Evolutionary conservation across 1,140 invertebrate genomes (phyloP).

Genomic region (Colletes gigas): DNA sequence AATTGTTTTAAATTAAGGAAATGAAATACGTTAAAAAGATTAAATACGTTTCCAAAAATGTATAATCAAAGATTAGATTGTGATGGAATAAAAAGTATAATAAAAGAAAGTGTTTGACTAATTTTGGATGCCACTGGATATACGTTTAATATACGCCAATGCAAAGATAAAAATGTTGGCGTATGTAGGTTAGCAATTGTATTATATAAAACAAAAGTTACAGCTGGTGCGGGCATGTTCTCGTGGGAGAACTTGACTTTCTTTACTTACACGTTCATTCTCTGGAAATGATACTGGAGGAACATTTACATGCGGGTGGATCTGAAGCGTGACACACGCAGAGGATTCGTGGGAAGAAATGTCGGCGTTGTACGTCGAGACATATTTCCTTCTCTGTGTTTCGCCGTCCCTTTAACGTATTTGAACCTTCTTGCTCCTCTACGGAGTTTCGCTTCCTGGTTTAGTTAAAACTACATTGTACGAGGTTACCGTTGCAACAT

Average conservation of each 20-base stretch:
- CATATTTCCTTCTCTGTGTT: constrained; percentile 7
- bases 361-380: neutral
- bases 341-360: constrained; percentile 34
- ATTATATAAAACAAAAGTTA: neutral
- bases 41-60: too few relatives aligned
- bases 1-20: too few relatives aligned
- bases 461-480: constrained; percentile 4
- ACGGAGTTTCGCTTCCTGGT: constrained; percentile 33
- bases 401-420: constrained; percentile 8
- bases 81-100: too few relatives aligned
- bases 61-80: too few relatives aligned
- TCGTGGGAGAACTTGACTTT: constrained; percentile 16
- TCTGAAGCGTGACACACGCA: constrained; percentile 15
- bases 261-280: neutral
- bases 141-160: too few relatives aligned
- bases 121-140: too few relatives aligned
- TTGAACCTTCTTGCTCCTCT: neutral
- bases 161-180: too few relatives aligned
- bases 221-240: neutral
- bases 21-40: too few relatives aligned
- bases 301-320: constrained; percentile 34
- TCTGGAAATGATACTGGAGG: neutral
- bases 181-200: too few relatives aligned
- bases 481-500: neutral
- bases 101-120: too few relatives aligned